Base-by-base conservation (phyloP, 1,140 invertebrate species). In the Trichonephila clavipes region DNA sequence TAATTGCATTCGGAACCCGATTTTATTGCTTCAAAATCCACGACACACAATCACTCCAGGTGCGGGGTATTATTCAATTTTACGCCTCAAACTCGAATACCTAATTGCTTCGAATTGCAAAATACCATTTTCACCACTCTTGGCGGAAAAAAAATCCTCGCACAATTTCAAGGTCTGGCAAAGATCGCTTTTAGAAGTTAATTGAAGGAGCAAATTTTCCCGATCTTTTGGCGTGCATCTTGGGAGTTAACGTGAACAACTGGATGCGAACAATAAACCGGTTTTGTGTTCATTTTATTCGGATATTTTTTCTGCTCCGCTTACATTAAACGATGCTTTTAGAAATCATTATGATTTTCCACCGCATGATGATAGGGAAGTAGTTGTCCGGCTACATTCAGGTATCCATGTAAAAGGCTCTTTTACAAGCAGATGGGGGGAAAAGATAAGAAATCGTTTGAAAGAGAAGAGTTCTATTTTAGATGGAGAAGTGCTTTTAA, bases 11-110 rank as follows among this genome's bases (percentile, higher is more conserved):
- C 72, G 34, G 34, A 77, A 18, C 72, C 16, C 14, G 16, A 77
- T 77, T 77, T 77, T 77, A 77, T 77, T 77, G 28, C 72, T 40
- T 77, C 28, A 16, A 77, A 28, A 40, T 77, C 16, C 34, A 77
- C 72, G 28, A 77, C 28, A 77, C 72, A 77, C 72, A 77, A 77
- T 85, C 83, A 16, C 44, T 59, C 51, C 83, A 85, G 83, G 51
- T 85, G 83, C 83, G 83, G 24, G 28, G 28, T 59, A 85, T 85
- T 85, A 85, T 85, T 85, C 83, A 59, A 85, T 85, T 85, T 85
- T 85, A 85, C 83, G 83, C 83, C 44, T 59, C 44, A 16, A 85
- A 61, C 83, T 51, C 83, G 51, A 81, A 24, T 85, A 28, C 83
- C 51, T 85, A 85, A 85, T 85, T 85, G 83, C 83, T 61, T 59